Evolutionary conservation across 2,797 vertebrate species (phyloP).

Genomic region (Periparus ater): DNA sequence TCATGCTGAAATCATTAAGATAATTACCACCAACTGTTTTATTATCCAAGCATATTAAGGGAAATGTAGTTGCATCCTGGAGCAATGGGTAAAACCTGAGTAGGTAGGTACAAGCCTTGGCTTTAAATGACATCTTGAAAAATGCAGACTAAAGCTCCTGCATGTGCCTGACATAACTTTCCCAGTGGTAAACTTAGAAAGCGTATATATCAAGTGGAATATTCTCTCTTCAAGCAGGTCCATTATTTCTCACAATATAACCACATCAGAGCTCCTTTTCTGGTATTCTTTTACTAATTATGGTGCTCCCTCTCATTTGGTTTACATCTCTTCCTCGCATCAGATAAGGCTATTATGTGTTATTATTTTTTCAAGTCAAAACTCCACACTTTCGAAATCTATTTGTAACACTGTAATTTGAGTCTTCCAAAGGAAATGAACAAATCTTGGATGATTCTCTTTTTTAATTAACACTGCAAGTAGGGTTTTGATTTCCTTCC

Average conservation of each 20-base stretch:
- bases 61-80: conserved; percentile 34
- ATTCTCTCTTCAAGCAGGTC: background rate
- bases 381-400: background rate
- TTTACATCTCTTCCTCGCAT: background rate
- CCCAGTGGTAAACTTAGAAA: background rate
- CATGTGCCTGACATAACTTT: background rate
- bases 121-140: background rate
- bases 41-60: conserved; percentile 28
- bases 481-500: background rate
- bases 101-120: background rate
- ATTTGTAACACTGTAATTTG: background rate
- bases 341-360: background rate
- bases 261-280: background rate
- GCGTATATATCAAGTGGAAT: background rate
- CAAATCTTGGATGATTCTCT: background rate
- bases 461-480: background rate
- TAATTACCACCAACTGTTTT: conserved; percentile 58
- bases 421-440: background rate
- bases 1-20: conserved; percentile 48
- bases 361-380: background rate
- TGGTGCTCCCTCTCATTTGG: background rate
- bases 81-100: background rate
- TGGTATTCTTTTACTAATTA: background rate
- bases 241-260: background rate
- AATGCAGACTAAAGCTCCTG: background rate